phyloP scores from a whole-genome alignment of 2,888 invertebrate species.

The Pseudeuparius sepicola region DNA sequence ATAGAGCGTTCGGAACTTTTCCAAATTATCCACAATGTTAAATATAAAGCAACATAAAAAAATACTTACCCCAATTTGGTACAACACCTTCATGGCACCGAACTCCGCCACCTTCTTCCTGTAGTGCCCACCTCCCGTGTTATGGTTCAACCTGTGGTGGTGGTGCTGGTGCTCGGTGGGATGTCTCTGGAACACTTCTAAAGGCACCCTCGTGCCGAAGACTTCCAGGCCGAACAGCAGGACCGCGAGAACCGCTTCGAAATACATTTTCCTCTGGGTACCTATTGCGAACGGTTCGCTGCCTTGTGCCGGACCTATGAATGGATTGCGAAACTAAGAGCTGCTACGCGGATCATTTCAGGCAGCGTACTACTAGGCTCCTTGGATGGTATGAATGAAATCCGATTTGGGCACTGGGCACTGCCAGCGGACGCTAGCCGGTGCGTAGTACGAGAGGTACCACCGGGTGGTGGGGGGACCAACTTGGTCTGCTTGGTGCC shows the following conservation, averaged over 20 bases:
- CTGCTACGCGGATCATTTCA: slow-evolving; percentile 33
- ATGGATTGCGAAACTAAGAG: slow-evolving; percentile 31
- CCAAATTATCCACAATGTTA: too few species aligned
- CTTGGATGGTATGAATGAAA: slow-evolving; percentile 34
- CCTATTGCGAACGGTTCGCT: too few species aligned
- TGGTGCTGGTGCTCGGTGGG: slow-evolving; percentile 31
- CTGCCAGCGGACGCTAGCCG: too few species aligned
- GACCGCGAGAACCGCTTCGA: slow-evolving; percentile 27
- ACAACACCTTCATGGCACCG: slow-evolving; percentile 51
- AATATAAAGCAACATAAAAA: too few species aligned
- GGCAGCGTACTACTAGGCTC: slow-evolving; percentile 33
- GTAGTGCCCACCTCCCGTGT: slow-evolving; percentile 43
- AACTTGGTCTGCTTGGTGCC: too few species aligned
- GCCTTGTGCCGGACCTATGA: slow-evolving; percentile 22
- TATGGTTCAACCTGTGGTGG: slow-evolving; percentile 43
- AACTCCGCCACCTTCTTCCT: slow-evolving; percentile 43
- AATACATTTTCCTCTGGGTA: slow-evolving; percentile 25
- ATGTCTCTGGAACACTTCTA: slow-evolving; percentile 44
- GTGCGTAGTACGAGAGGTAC: too few species aligned
- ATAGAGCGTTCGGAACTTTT: too few species aligned
- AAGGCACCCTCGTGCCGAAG: slow-evolving; percentile 38
- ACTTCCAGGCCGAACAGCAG: slow-evolving; percentile 26
- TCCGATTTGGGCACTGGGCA: slow-evolving; percentile 24
- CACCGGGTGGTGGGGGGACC: too few species aligned
- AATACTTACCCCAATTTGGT: slow-evolving; percentile 67